These are phyloP conservation scores for Branchipolynoe longqiensis DNA, from an alignment of 2,888 invertebrate species.

Conservation along the genomic window DNA sequence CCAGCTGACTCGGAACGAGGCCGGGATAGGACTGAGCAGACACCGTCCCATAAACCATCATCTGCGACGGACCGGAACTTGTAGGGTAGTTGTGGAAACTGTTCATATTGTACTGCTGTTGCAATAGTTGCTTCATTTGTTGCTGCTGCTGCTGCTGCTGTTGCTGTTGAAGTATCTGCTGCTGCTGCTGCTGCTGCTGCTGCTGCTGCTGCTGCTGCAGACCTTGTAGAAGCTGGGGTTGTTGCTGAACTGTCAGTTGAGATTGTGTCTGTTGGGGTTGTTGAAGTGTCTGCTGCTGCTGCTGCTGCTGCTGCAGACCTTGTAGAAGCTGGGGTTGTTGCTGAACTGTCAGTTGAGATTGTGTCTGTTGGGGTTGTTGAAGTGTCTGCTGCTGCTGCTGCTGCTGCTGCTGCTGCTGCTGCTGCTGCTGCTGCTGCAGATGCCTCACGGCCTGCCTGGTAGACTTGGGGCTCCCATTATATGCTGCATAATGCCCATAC, in stretches of 20 bases:
- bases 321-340: constrained; percentile 3
- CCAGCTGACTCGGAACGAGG: constrained; percentile 2
- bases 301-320: background rate
- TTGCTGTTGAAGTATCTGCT: constrained; percentile 2
- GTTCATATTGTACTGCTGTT: background rate
- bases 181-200: constrained; percentile 12
- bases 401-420: background rate
- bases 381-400: background rate
- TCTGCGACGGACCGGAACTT: background rate
- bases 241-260: background rate
- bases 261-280: background rate
- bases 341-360: background rate
- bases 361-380: background rate
- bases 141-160: background rate
- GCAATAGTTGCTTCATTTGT: background rate
- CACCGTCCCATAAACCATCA: background rate
- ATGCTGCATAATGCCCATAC: constrained; percentile 1
- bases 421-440: constrained; percentile 34
- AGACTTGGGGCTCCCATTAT: constrained; percentile 58
- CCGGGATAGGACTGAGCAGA: background rate
- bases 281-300: background rate
- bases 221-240: background rate
- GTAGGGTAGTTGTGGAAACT: background rate
- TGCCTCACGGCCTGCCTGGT: constrained; percentile 1
- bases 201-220: background rate